A percentile compares a stretch with the other conserved stretches of the same genome.
These are phyloP conservation scores for Lates calcarifer DNA, from an alignment of 2,113 vertebrate species.

Conservation along the genomic window DNA sequence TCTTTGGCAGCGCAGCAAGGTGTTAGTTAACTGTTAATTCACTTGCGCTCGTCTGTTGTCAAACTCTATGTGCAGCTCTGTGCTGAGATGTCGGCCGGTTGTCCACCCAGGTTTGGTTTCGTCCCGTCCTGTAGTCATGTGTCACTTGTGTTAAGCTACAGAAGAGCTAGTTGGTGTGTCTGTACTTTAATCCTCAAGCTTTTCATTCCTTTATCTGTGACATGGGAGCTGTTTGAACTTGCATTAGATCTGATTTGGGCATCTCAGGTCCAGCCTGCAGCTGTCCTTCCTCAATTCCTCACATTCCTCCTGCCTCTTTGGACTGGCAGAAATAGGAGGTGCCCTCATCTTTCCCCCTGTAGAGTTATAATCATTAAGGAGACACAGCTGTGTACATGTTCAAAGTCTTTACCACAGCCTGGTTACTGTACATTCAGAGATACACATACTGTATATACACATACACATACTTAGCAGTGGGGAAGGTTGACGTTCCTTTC, in stretches of 20 bases:
- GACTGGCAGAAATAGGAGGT: background rate
- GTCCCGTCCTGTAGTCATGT: background rate
- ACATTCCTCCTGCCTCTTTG: conserved; percentile 34
- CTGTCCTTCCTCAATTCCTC: conserved; percentile 25
- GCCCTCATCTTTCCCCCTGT: background rate
- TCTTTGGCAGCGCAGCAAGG: background rate
- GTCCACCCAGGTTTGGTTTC: background rate
- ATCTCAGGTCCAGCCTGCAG: conserved; percentile 19
- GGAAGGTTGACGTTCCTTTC: conserved; percentile 18
- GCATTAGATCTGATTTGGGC: conserved; percentile 37
- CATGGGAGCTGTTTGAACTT: conserved; percentile 37
- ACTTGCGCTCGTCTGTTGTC: background rate
- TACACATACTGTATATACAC: background rate
- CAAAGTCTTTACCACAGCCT: background rate
- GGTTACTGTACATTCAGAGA: background rate
- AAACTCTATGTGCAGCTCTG: background rate
- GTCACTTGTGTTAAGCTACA: background rate
- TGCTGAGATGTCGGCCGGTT: background rate
- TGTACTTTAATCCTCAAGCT: background rate
- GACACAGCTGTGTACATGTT: conserved; percentile 1
- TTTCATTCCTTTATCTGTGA: background rate
- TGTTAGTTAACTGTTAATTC: background rate
- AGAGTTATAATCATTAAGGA: background rate
- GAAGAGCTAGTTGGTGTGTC: background rate
- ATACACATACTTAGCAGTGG: too few species aligned